Evolutionary conservation across 2,888 invertebrate genomes (phyloP).

Genomic region (Lampropteryx suffumata): DNA sequence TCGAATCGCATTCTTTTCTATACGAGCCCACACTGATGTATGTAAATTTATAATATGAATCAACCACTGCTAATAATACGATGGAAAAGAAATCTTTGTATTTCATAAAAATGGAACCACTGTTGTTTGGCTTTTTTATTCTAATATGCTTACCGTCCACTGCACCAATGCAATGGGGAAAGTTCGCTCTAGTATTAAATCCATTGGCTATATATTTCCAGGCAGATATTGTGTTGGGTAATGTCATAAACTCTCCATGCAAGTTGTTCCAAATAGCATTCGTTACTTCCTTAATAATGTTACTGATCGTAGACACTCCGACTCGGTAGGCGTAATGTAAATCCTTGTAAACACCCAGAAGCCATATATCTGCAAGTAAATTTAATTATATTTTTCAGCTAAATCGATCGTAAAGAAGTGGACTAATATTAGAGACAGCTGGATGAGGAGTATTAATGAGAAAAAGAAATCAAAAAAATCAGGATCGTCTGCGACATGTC

Average conservation of each 20-base stretch:
- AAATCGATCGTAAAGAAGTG: conserved; percentile 25
- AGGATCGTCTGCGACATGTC: conserved; percentile 23
- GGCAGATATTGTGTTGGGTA: conserved; percentile 26
- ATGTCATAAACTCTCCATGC: conserved; percentile 20
- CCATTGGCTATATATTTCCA: conserved; percentile 29
- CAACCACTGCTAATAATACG: conserved; percentile 36
- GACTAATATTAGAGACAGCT: conserved; percentile 25
- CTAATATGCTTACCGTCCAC: conserved; percentile 36
- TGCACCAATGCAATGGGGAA: conserved; percentile 27
- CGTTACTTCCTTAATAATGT: conserved; percentile 30
- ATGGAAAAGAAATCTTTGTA: conserved; percentile 36
- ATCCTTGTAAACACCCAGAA: conserved; percentile 30
- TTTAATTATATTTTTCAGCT: conserved; percentile 28
- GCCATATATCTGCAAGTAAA: conserved; percentile 26
- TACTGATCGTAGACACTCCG: conserved; percentile 30
- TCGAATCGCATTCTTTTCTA: conserved; percentile 27
- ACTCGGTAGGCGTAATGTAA: conserved; percentile 32
- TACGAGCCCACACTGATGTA: conserved; percentile 30
- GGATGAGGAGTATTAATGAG: conserved; percentile 24
- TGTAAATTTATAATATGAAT: conserved; percentile 32
- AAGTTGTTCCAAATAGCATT: conserved; percentile 30
- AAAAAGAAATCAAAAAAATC: conserved; percentile 28
- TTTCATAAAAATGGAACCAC: conserved; percentile 30
- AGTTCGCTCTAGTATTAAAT: conserved; percentile 29
- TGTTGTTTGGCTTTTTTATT: conserved; percentile 29